Evolutionary conservation across 2,888 invertebrate genomes (phyloP).

Genomic region (Subacronicta megacephala): DNA sequence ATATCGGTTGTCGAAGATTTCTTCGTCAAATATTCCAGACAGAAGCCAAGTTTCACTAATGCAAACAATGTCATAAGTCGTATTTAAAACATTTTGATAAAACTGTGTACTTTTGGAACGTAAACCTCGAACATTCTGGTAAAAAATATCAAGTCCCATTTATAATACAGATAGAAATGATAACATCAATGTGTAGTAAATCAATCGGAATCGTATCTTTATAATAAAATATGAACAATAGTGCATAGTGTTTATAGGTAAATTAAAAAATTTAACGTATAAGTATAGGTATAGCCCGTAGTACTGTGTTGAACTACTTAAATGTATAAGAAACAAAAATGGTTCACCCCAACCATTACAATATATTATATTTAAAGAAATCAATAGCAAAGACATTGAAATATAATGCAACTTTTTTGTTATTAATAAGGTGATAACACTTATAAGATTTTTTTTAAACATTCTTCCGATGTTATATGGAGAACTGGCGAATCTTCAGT

Average conservation of each 20-base stretch:
- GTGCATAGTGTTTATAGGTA: not conserved
- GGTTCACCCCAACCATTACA: not conserved
- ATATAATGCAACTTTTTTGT: not conserved
- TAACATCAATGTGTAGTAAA: not conserved
- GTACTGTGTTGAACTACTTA: not conserved
- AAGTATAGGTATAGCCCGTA: not conserved
- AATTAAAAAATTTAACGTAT: not conserved
- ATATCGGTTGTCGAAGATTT: not conserved
- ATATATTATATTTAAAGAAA: not conserved
- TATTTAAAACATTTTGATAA: not conserved
- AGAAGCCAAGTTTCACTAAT: constrained; percentile 1
- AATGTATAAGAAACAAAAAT: not conserved
- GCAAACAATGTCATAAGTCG: not conserved
- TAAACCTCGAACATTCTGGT: not conserved
- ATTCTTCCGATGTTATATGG: not conserved
- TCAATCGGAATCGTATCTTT: not conserved
- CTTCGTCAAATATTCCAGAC: constrained; percentile 2
- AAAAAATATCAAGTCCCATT: no score
- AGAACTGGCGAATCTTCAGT: not conserved
- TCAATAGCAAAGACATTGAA: not conserved
- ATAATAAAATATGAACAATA: not conserved
- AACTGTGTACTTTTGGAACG: not conserved
- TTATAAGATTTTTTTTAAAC: not conserved
- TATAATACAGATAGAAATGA: not conserved
- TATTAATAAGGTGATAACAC: no score